A percentile compares a stretch with the other conserved stretches of the same genome.
Evolutionary conservation across 2,888 invertebrate species (phyloP).

Genomic region (Leptinotarsa tumamoca): DNA sequence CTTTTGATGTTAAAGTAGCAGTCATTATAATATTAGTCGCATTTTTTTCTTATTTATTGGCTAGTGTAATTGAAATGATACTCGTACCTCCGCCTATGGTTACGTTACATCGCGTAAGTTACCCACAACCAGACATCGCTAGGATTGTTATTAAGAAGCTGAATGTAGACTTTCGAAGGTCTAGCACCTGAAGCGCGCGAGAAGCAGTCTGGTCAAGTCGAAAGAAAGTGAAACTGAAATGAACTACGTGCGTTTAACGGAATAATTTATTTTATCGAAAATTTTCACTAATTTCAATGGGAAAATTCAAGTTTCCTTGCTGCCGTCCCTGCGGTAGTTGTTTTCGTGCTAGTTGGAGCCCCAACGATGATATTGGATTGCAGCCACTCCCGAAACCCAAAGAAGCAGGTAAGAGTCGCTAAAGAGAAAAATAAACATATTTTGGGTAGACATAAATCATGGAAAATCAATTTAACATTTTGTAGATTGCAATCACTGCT

Average conservation of each 20-base stretch:
- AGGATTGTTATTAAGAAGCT: conserved; percentile 30
- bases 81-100: not conserved
- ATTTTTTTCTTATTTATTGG: too few relatives aligned
- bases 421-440: not conserved
- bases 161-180: conserved; percentile 26
- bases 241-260: not conserved
- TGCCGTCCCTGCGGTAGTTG: conserved; percentile 59
- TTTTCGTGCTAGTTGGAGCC: conserved; percentile 63
- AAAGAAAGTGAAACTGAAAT: conserved; percentile 34
- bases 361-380: conserved; percentile 57
- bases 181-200: conserved; percentile 27
- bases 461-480: too few relatives aligned
- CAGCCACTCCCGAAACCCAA: conserved; percentile 69
- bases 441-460: too few relatives aligned
- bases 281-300: conserved; percentile 48
- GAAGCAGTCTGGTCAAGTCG: conserved; percentile 23
- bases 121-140: conserved; percentile 15
- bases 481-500: too few relatives aligned
- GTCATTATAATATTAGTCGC: too few relatives aligned
- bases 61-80: too few relatives aligned
- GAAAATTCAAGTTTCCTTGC: conserved; percentile 47
- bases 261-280: not conserved
- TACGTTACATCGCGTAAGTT: conserved; percentile 1
- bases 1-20: too few relatives aligned
- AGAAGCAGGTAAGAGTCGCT: conserved; percentile 82